Percentiles rank a stretch among this genome's conserved stretches.
These are phyloP conservation scores for Zaprionus ghesquierei DNA, from an alignment of 1,140 invertebrate genomes.

Conservation along the genomic window DNA sequence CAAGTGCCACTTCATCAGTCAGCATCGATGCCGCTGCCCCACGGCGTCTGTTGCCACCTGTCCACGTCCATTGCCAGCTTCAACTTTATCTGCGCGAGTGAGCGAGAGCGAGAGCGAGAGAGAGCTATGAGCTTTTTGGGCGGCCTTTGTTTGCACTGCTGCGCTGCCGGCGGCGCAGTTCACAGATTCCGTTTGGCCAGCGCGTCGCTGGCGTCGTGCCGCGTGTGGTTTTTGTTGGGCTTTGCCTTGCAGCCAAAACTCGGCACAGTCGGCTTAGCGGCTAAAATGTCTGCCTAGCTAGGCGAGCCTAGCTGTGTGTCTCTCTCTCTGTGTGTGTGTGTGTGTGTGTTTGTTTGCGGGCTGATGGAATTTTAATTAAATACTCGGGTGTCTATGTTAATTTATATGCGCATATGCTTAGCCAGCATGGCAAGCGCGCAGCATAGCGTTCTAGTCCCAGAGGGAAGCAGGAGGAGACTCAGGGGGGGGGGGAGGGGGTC, in stretches of 20 bases:
- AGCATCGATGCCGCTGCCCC: constrained; percentile 51
- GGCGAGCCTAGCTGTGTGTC: not conserved
- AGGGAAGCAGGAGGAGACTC: not conserved
- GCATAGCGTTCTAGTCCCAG: not conserved
- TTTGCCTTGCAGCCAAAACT: constrained; percentile 50
- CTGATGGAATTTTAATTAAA: constrained; percentile 81
- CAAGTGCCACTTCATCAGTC: constrained; percentile 79
- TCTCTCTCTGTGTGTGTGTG: constrained; percentile 14
- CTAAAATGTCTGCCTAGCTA: constrained; percentile 65
- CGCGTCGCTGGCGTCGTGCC: constrained; percentile 10
- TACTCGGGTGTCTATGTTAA: constrained; percentile 80
- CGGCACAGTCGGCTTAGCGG: constrained; percentile 54
- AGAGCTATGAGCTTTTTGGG: constrained; percentile 30
- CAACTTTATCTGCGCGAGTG: constrained; percentile 16
- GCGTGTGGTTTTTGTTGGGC: constrained; percentile 73
- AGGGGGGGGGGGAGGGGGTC: not conserved
- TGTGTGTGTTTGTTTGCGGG: constrained; percentile 34
- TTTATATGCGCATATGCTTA: constrained; percentile 81
- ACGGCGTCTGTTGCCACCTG: constrained; percentile 51
- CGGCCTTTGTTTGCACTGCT: constrained; percentile 62
- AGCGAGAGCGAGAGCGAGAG: not conserved
- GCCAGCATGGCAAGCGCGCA: constrained; percentile 35
- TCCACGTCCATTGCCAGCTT: constrained; percentile 20
- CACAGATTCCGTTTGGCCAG: constrained; percentile 52
- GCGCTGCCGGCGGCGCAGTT: constrained; percentile 47